Conservation (phyloP, 2,797 vertebrate genomes). For the Anolis apletophallus region DNA sequence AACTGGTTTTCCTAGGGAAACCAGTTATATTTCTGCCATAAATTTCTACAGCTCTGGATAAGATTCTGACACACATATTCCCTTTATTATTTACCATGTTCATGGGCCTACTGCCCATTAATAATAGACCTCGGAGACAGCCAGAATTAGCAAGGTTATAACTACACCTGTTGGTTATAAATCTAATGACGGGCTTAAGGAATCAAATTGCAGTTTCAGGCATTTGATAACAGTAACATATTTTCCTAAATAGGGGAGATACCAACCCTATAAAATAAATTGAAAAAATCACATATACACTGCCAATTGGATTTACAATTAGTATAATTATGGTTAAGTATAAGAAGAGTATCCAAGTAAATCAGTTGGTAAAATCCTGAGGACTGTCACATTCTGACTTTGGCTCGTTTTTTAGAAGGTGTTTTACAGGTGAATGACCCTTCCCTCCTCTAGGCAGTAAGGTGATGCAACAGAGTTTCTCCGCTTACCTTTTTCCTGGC, state of each 20-base stretch:
- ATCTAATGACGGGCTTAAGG: not conserved
- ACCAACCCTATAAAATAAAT: not conserved
- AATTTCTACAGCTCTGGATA: not conserved
- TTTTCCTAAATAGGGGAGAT: not conserved
- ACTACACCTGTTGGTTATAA: constrained; percentile 19
- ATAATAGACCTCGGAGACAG: not conserved
- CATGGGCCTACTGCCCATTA: not conserved
- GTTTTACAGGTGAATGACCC: not conserved
- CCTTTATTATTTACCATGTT: not conserved
- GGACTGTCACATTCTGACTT: not conserved
- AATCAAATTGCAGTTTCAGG: not conserved
- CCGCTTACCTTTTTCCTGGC: constrained; percentile 63
- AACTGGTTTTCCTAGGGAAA: too few relatives aligned
- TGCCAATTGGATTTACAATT: not conserved
- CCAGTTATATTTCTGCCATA: not conserved
- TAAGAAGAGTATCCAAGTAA: not conserved
- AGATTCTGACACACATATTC: not conserved
- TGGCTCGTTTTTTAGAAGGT: not conserved
- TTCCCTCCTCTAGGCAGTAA: not conserved
- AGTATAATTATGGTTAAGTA: not conserved
- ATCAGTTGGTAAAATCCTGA: not conserved
- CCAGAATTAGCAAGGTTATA: constrained; percentile 10
- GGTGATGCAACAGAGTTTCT: not conserved
- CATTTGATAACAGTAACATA: not conserved
- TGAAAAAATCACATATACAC: not conserved